Percentiles rank a stretch among this genome's conserved stretches.
Conservation (phyloP, 1,140 invertebrate genomes). For the Drosophila bocki region DNA sequence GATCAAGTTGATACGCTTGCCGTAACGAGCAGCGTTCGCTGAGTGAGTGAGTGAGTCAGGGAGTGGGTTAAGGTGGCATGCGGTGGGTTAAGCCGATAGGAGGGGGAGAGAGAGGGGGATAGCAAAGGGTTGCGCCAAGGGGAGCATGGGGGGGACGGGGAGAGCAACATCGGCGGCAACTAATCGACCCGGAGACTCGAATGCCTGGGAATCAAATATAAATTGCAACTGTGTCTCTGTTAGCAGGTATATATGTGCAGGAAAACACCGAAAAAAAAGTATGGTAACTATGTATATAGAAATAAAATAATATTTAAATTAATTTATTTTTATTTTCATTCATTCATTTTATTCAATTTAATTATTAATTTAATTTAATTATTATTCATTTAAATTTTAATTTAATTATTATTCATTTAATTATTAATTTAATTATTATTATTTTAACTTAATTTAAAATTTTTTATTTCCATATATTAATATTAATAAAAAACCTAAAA, state of each 20-base stretch:
- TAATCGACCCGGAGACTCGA: slow-evolving; percentile 49
- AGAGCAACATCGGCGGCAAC: slow-evolving; percentile 37
- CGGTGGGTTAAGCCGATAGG: slow-evolving; percentile 11
- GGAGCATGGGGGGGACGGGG: too few relatives aligned
- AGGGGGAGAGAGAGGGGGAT: neutral
- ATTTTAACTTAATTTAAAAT: too few relatives aligned
- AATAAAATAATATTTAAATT: neutral
- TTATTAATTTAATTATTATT: too few relatives aligned
- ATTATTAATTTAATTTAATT: too few relatives aligned
- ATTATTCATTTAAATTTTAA: too few relatives aligned
- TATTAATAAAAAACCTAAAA: too few relatives aligned
- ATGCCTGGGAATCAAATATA: slow-evolving; percentile 62
- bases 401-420: too few relatives aligned
- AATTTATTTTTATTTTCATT: too few relatives aligned
- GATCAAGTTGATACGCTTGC: slow-evolving; percentile 81
- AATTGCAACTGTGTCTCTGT: slow-evolving; percentile 48
- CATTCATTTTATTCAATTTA: too few relatives aligned
- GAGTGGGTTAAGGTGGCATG: slow-evolving; percentile 11
- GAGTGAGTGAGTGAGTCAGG: slow-evolving; percentile 16
- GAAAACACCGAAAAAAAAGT: slow-evolving; percentile 2
- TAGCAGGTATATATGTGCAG: slow-evolving; percentile 2
- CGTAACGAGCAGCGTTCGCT: slow-evolving; percentile 56
- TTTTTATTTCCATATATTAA: too few relatives aligned
- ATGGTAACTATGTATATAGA: too few relatives aligned
- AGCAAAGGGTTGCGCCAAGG: neutral